Conservation (phyloP, 2,113 vertebrate species). For the Herpetotheres cachinnans region DNA sequence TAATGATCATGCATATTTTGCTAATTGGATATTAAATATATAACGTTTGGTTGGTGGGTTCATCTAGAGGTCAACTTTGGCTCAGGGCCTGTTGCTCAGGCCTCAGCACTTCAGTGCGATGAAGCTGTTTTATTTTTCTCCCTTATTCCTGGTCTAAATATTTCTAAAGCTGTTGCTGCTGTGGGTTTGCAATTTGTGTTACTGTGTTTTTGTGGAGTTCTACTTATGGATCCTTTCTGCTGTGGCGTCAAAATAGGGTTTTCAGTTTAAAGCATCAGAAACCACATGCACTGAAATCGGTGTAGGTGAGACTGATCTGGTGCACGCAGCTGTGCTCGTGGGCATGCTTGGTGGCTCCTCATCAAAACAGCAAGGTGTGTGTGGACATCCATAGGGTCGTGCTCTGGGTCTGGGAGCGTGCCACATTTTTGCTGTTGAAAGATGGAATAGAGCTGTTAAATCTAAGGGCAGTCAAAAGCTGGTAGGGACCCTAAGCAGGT, state of each 20-base stretch:
- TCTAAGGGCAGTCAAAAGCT: background rate
- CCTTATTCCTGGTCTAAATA: background rate
- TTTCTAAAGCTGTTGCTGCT: background rate
- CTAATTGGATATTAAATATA: too few species aligned
- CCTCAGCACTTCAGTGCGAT: too few species aligned
- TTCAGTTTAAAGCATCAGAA: background rate
- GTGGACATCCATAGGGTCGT: background rate
- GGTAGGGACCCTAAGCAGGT: too few species aligned
- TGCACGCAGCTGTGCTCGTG: background rate
- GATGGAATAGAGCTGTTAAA: background rate
- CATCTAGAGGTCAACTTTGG: too few species aligned
- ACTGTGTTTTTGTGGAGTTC: background rate
- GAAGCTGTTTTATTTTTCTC: background rate
- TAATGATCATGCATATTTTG: too few species aligned
- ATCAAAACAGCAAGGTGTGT: background rate
- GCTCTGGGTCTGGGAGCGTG: background rate
- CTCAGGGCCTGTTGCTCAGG: too few species aligned
- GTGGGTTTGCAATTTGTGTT: background rate
- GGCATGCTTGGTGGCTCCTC: background rate
- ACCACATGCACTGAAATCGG: background rate
- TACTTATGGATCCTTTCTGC: background rate
- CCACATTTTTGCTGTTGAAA: background rate
- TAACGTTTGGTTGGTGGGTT: too few species aligned
- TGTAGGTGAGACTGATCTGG: too few species aligned
- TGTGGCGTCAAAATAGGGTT: background rate